These are phyloP conservation scores for Glaucopsyche alexis DNA, from an alignment of 2,888 invertebrate species.

Conservation along the genomic window DNA sequence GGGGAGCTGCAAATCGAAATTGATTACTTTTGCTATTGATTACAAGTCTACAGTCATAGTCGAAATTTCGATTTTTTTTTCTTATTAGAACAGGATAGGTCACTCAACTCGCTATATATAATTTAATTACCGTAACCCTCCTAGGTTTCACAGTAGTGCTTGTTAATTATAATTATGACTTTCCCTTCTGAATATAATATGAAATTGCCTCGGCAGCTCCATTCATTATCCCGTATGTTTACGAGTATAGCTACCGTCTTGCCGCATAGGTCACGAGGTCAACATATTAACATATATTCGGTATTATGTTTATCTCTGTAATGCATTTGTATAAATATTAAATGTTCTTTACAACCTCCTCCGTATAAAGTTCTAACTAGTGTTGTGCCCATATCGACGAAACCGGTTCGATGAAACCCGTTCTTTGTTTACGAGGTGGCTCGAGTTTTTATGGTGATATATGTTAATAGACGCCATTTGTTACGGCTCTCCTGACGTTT, in stretches of 20 bases:
- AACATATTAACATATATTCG: conserved; percentile 10
- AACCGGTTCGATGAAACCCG: conserved; percentile 22
- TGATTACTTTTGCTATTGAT: too few species aligned
- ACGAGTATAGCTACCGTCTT: conserved; percentile 4
- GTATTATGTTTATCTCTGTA: conserved; percentile 7
- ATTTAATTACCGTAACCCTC: conserved; percentile 6
- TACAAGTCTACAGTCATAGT: too few species aligned
- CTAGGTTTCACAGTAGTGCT: conserved; percentile 3
- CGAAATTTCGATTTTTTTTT: not conserved
- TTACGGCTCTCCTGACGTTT: conserved; percentile 21
- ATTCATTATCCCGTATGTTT: not conserved
- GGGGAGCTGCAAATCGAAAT: not conserved
- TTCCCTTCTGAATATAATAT: conserved; percentile 16
- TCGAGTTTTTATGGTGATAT: conserved; percentile 28
- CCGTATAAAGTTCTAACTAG: not conserved
- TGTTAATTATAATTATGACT: conserved; percentile 11
- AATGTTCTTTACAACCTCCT: not conserved
- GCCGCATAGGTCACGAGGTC: not conserved
- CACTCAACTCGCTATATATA: not conserved
- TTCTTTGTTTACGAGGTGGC: conserved; percentile 28
- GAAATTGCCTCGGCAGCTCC: not conserved
- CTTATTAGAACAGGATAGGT: not conserved
- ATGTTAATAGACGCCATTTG: conserved; percentile 28
- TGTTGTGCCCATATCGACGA: not conserved
- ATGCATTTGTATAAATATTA: conserved; percentile 5